A percentile compares a stretch with the other conserved stretches of the same genome.
These are phyloP conservation scores for Himalopsyche kuldschensis DNA, from an alignment of 2,888 invertebrate genomes.

Conservation along the genomic window DNA sequence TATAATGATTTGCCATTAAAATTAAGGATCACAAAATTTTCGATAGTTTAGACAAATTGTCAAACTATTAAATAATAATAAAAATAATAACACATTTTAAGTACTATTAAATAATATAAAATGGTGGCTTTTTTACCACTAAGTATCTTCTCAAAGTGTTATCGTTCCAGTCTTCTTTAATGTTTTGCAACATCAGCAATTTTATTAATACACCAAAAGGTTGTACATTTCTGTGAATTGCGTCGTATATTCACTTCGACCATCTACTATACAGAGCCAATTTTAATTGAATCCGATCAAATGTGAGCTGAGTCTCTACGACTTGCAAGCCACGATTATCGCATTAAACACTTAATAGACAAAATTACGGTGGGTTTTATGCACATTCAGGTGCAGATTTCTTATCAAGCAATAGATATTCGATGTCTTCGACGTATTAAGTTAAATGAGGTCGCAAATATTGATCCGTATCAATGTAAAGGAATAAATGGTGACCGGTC, in stretches of 20 bases:
- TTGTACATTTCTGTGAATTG: neutral
- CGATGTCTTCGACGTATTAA: neutral
- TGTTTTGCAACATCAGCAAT: neutral
- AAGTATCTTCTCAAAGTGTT: too few species aligned
- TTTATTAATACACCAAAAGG: neutral
- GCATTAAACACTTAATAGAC: slow-evolving; percentile 40
- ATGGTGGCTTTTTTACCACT: too few species aligned
- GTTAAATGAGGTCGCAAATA: slow-evolving; percentile 19
- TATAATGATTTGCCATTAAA: too few species aligned
- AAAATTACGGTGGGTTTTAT: slow-evolving; percentile 31
- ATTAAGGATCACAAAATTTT: too few species aligned
- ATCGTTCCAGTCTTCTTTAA: too few species aligned
- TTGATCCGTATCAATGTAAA: slow-evolving; percentile 10
- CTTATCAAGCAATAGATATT: neutral
- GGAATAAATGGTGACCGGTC: neutral
- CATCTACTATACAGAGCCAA: slow-evolving; percentile 2
- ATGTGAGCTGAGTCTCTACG: slow-evolving; percentile 37
- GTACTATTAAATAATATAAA: too few species aligned
- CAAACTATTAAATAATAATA: too few species aligned
- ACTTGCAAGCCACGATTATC: slow-evolving; percentile 61
- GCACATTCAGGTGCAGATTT: slow-evolving; percentile 13
- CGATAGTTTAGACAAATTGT: too few species aligned
- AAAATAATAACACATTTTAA: too few species aligned
- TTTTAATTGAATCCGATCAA: slow-evolving; percentile 26
- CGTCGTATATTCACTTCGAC: neutral